Conservation (phyloP, 2,888 invertebrate species). For the Apotomis turbidana region DNA sequence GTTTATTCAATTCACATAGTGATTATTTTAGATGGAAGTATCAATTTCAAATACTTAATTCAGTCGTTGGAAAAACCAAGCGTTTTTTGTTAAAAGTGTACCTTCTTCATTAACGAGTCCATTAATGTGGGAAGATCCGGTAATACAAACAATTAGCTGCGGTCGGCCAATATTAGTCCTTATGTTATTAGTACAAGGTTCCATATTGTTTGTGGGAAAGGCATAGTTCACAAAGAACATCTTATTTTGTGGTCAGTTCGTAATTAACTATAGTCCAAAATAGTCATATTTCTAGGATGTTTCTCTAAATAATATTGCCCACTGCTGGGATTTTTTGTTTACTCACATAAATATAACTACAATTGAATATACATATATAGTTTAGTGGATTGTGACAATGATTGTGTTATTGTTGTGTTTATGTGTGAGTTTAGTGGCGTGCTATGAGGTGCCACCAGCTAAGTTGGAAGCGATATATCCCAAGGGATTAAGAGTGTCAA, state of each 20-base stretch:
- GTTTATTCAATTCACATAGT: too few species aligned
- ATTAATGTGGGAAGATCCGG: slow-evolving; percentile 32
- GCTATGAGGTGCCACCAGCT: slow-evolving; percentile 77
- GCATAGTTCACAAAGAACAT: background rate
- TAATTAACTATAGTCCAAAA: background rate
- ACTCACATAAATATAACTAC: background rate
- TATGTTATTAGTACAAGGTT: background rate
- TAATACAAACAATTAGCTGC: background rate
- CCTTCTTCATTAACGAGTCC: slow-evolving; percentile 22
- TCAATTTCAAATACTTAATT: background rate
- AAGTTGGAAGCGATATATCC: slow-evolving; percentile 84
- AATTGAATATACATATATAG: too few species aligned
- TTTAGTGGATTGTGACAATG: slow-evolving; percentile 5
- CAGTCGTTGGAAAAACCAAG: background rate
- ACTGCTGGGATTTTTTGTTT: background rate
- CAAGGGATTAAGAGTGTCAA: slow-evolving; percentile 84
- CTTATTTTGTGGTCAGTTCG: slow-evolving; percentile 26
- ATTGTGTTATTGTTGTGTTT: slow-evolving; percentile 27
- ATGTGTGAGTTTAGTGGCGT: slow-evolving; percentile 44
- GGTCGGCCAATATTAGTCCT: slow-evolving; percentile 1
- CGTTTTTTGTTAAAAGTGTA: slow-evolving; percentile 19
- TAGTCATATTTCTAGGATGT: slow-evolving; percentile 5
- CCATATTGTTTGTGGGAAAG: background rate
- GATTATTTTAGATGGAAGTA: too few species aligned
- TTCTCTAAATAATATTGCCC: background rate